Evolutionary conservation across 2,797 vertebrate genomes (phyloP).

Genomic region (Garrulus glandarius): DNA sequence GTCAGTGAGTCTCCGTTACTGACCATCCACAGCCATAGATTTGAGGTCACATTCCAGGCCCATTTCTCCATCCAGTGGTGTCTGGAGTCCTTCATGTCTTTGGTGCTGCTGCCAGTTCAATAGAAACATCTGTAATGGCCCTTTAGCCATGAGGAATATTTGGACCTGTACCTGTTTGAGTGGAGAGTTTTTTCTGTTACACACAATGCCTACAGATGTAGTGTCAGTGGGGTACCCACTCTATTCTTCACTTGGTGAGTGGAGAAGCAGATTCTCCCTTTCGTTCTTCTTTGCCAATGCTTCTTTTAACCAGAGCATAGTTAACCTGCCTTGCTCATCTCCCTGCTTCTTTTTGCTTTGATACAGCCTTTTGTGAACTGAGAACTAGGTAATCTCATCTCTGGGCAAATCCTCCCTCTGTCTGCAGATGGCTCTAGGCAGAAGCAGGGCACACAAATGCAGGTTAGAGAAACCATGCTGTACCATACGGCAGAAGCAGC

Average conservation of each 20-base stretch:
- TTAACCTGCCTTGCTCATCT: background rate
- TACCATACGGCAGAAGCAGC: background rate
- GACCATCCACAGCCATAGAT: background rate
- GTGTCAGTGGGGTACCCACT: background rate
- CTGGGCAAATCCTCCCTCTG: background rate
- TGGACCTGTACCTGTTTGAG: background rate
- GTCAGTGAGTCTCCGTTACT: background rate
- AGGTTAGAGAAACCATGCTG: background rate
- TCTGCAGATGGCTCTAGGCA: background rate
- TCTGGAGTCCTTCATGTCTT: background rate
- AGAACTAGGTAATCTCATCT: background rate
- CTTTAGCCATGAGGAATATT: background rate
- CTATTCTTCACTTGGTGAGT: background rate
- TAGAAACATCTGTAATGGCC: background rate
- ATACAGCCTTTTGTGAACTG: background rate
- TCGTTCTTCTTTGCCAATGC: background rate
- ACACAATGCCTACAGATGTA: background rate
- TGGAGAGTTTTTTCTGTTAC: background rate
- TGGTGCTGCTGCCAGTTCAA: background rate
- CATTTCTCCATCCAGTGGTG: background rate
- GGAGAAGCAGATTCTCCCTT: background rate
- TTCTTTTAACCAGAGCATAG: background rate
- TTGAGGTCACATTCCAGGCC: background rate
- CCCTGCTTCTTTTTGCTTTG: background rate
- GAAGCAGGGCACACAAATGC: background rate